Evolutionary conservation across 2,888 invertebrate species (phyloP).

Genomic region (Pterostichus niger): DNA sequence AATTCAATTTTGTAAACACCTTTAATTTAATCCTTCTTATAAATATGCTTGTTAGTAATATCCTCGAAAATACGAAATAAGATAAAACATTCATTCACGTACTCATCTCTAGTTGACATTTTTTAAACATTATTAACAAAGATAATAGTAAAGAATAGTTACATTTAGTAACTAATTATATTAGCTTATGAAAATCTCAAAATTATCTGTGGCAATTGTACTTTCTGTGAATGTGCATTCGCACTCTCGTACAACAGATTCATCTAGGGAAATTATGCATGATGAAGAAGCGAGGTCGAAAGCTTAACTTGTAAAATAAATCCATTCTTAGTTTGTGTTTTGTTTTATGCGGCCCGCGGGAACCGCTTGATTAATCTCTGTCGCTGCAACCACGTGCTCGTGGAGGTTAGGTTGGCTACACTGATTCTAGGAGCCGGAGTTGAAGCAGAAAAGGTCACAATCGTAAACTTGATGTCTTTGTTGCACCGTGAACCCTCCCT

Average conservation of each 20-base stretch:
- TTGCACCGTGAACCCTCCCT: slow-evolving; percentile 1
- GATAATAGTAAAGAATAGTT: not conserved
- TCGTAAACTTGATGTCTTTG: slow-evolving; percentile 26
- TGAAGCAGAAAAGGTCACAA: slow-evolving; percentile 13
- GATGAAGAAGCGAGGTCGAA: slow-evolving; percentile 60
- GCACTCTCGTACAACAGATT: slow-evolving; percentile 18
- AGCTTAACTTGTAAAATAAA: slow-evolving; percentile 71
- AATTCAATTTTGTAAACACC: too few relatives aligned
- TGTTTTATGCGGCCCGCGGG: slow-evolving; percentile 71
- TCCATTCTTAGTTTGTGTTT: slow-evolving; percentile 72
- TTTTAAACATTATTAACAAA: too few relatives aligned
- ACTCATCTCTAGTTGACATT: not conserved
- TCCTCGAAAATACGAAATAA: too few relatives aligned
- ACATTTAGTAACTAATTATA: not conserved
- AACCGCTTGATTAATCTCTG: slow-evolving; percentile 72
- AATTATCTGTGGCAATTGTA: not conserved
- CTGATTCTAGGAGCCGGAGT: not conserved
- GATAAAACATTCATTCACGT: too few relatives aligned
- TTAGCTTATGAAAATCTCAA: too few relatives aligned
- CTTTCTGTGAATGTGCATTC: not conserved
- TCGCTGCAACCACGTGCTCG: slow-evolving; percentile 66
- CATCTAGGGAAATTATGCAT: slow-evolving; percentile 65
- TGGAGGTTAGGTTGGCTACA: not conserved
- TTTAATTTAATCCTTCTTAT: too few relatives aligned
- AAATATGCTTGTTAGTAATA: too few relatives aligned